Base-by-base conservation (phyloP, 2,888 invertebrate species). In the Yponomeuta evonymella region DNA sequence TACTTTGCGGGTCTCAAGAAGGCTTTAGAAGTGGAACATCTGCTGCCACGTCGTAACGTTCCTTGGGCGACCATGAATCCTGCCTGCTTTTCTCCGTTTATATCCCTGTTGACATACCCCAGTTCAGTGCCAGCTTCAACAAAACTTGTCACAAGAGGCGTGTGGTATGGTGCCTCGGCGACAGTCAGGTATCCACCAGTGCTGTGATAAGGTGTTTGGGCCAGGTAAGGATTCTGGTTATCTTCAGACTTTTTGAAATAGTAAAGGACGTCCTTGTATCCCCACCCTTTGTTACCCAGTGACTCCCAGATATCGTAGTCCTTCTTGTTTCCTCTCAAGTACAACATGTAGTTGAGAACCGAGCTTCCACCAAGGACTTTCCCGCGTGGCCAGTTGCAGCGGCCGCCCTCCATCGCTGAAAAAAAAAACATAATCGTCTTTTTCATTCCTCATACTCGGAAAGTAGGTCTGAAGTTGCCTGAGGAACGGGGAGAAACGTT, bases 211-310 rank as follows among this genome's bases (percentile, higher is more conserved):
- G 95, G 95, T 0, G 97, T 97, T 72, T 95, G 93, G 0, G 96
- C 93, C 73, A 98, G 84, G 78, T 96, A 97, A 0, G 97, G 97
- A 82, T 97, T 98, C 77, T 95, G 94, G 77, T 97, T 98, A 85
- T 98, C 97, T 88, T 98, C 98, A 0, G 97, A 97, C 83, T 98
- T 98, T 82, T 97, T 97, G 85, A 97, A 97, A 79, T 97, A 97
- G 77, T 96, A 94, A 10, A 97, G 87, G 0, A 95, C 95, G 74
- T 97, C 95, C 70, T 95, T 94, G 76, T 95, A 96, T 5, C 96
- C 95, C 98, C 98, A 98, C 1, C 98, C 98, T 1, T 95, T 94
- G 81, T 97, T 97, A 0, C 98, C 98, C 72, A 95, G 84, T 0
- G 94, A 90, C 80, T 98, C 97, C 98, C 98, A 98, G 0, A 92